Conservation (phyloP, 2,888 invertebrate species). For the Brenthis daphne region DNA sequence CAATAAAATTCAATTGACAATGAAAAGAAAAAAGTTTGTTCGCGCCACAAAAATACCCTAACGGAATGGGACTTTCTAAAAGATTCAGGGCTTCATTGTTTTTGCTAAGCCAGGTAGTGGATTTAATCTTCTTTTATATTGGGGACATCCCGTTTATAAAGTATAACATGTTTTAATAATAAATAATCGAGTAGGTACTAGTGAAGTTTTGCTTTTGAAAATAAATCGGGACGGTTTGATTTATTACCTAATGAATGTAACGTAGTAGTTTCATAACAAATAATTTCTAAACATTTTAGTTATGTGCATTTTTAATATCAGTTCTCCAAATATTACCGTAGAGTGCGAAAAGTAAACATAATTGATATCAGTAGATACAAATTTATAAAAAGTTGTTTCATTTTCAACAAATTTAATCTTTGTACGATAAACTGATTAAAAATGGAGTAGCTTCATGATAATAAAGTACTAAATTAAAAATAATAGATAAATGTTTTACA, state of each 20-base stretch:
- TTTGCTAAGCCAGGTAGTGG: conserved; percentile 58
- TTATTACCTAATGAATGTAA: conserved; percentile 6
- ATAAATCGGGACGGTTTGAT: conserved; percentile 5
- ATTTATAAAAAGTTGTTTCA: conserved; percentile 9
- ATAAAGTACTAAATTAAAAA: conserved; percentile 29
- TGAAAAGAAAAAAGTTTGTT: conserved; percentile 66
- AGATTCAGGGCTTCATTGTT: conserved; percentile 71
- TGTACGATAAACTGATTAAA: conserved; percentile 33
- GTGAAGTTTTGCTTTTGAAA: neutral
- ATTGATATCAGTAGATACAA: neutral
- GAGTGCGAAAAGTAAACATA: conserved; percentile 4
- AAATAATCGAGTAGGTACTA: conserved; percentile 16
- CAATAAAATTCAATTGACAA: conserved; percentile 82
- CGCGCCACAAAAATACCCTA: conserved; percentile 69
- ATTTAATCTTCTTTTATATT: conserved; percentile 54
- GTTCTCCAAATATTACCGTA: neutral
- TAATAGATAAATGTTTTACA: conserved; percentile 24
- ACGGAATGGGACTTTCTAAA: conserved; percentile 73
- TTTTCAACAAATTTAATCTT: conserved; percentile 30
- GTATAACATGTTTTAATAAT: conserved; percentile 22
- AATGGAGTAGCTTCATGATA: conserved; percentile 34
- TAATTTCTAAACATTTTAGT: neutral
- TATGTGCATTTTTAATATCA: neutral
- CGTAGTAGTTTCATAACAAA: neutral
- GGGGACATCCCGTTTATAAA: conserved; percentile 17